These are phyloP conservation scores for Melanophora roralis DNA, from an alignment of 2,888 invertebrate species.

Conservation along the genomic window DNA sequence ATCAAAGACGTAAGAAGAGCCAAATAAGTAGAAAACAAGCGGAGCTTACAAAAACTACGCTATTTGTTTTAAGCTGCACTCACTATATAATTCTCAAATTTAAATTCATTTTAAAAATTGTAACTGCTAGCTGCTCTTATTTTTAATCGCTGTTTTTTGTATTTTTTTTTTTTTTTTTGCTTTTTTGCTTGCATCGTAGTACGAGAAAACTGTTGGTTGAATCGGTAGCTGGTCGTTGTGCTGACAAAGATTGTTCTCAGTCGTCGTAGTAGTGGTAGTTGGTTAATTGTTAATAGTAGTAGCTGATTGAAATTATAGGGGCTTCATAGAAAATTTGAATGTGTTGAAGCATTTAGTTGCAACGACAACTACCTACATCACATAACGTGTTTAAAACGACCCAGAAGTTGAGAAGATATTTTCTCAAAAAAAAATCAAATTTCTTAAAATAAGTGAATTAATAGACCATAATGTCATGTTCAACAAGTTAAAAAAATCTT, in stretches of 20 bases:
- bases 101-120: constrained; percentile 16
- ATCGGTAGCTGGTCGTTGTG: neutral
- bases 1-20: constrained; percentile 4
- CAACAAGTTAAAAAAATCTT: neutral
- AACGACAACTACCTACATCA: constrained; percentile 54
- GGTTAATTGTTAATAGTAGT: neutral
- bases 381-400: constrained; percentile 33
- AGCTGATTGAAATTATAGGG: constrained; percentile 47
- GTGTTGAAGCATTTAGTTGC: constrained; percentile 49
- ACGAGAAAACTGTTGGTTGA: constrained; percentile 12
- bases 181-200: neutral
- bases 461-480: constrained; percentile 19
- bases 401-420: neutral
- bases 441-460: constrained; percentile 11
- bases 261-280: constrained; percentile 10
- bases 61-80: constrained; percentile 32
- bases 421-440: neutral
- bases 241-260: constrained; percentile 25
- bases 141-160: constrained; percentile 20
- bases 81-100: constrained; percentile 37
- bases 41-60: constrained; percentile 50
- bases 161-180: too few species aligned
- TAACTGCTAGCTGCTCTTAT: constrained; percentile 30
- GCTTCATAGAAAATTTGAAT: constrained; percentile 51
- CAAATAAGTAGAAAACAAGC: neutral